Evolutionary conservation across 2,113 vertebrate genomes (phyloP).

Genomic region (Patagioenas fasciata): DNA sequence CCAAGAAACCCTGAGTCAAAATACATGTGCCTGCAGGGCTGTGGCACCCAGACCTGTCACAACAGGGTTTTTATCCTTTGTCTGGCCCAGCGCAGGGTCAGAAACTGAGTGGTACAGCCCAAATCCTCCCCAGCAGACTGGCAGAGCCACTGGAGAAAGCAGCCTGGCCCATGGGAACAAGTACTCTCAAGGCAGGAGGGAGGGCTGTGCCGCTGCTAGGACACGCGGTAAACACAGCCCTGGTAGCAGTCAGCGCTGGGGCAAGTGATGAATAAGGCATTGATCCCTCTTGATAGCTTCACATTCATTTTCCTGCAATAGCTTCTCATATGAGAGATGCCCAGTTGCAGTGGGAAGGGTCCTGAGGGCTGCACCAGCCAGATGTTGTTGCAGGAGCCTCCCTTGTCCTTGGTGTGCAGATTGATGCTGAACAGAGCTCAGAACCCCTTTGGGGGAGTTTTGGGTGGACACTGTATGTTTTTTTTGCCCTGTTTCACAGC

Average conservation of each 20-base stretch:
- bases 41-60: not conserved
- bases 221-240: not conserved
- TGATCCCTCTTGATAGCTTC: not conserved
- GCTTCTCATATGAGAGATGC: accelerated
- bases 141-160: not conserved
- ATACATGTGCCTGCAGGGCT: not conserved
- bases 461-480: accelerated
- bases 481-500: not conserved
- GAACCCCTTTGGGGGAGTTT: not conserved
- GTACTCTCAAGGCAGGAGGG: not conserved
- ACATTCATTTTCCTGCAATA: accelerated
- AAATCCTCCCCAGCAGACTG: accelerated
- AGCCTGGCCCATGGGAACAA: not conserved
- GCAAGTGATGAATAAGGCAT: accelerated
- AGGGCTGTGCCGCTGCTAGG: slow-evolving; percentile 35
- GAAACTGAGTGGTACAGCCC: accelerated
- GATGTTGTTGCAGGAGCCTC: no score
- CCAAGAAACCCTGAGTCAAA: not conserved
- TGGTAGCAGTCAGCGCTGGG: accelerated
- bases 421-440: not conserved
- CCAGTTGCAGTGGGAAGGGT: accelerated
- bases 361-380: accelerated
- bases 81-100: accelerated
- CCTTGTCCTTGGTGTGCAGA: accelerated
- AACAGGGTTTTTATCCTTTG: accelerated